These are phyloP conservation scores for Columba livia DNA, from an alignment of 2,113 vertebrate genomes.

Conservation along the genomic window DNA sequence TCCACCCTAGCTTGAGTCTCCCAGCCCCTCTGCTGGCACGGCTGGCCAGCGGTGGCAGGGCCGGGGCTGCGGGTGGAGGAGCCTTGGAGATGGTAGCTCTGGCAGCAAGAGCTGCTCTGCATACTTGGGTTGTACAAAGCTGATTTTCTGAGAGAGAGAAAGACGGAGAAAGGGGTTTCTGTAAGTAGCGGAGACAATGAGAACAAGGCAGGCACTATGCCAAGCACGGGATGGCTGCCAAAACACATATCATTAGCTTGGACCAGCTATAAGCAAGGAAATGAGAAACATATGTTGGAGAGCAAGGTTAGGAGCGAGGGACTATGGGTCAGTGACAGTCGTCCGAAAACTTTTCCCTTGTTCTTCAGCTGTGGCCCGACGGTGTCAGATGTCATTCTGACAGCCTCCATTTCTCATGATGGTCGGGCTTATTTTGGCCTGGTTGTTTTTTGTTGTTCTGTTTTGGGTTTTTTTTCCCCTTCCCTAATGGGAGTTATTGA, in stretches of 20 bases:
- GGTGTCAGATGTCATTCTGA: conserved; percentile 80
- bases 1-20: conserved; percentile 78
- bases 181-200: conserved; percentile 85
- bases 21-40: too few relatives aligned
- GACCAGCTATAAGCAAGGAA: conserved; percentile 84
- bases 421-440: conserved; percentile 68
- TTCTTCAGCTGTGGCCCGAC: conserved; percentile 79
- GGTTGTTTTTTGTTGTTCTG: conserved; percentile 27
- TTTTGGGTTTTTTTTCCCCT: neutral
- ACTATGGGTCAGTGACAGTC: conserved; percentile 81
- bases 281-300: conserved; percentile 84
- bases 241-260: conserved; percentile 87
- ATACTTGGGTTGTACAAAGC: conserved; percentile 80
- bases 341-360: conserved; percentile 79
- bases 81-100: conserved; percentile 73
- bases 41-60: neutral
- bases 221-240: conserved; percentile 81
- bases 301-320: conserved; percentile 80
- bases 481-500: conserved; percentile 63
- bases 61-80: neutral
- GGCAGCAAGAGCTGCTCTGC: conserved; percentile 73
- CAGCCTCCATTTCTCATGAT: conserved; percentile 83
- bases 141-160: conserved; percentile 73
- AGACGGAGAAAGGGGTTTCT: conserved; percentile 81
- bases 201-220: conserved; percentile 84